phyloP scores from a whole-genome alignment of 2,113 vertebrate species.

The Alces alces region DNA sequence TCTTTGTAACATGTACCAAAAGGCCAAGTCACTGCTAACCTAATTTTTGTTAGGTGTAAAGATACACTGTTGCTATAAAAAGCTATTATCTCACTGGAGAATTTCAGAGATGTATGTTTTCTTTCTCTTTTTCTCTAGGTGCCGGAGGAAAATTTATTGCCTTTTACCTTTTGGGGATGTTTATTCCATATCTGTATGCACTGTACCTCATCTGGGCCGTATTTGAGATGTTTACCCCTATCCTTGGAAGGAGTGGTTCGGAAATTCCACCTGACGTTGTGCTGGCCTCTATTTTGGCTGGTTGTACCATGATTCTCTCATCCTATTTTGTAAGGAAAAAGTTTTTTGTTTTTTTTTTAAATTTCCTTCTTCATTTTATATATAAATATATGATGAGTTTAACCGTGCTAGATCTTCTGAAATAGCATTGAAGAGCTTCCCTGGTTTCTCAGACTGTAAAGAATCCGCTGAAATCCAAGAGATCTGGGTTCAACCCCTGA shows the following conservation, averaged over 20 bases:
- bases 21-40: background rate
- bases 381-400: background rate
- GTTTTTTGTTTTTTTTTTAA: background rate
- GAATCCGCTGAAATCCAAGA: background rate
- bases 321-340: slow-evolving; percentile 94
- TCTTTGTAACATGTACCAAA: background rate
- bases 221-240: slow-evolving; percentile 97
- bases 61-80: background rate
- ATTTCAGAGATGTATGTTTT: background rate
- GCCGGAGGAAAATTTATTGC: slow-evolving; percentile 86
- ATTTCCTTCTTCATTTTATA: background rate
- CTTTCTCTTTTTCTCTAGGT: slow-evolving; percentile 76
- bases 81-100: background rate
- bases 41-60: background rate
- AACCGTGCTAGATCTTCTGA: background rate
- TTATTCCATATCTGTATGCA: slow-evolving; percentile 90
- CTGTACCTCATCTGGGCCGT: slow-evolving; percentile 95
- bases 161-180: slow-evolving; percentile 90
- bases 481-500: background rate
- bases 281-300: slow-evolving; percentile 87
- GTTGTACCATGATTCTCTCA: slow-evolving; percentile 87
- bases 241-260: slow-evolving; percentile 94
- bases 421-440: background rate
- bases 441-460: background rate
- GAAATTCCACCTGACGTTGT: slow-evolving; percentile 94